Percentiles rank a stretch among this genome's conserved stretches.
These are phyloP conservation scores for Ditula angustiorana DNA, from an alignment of 2,888 invertebrate species.

Conservation along the genomic window DNA sequence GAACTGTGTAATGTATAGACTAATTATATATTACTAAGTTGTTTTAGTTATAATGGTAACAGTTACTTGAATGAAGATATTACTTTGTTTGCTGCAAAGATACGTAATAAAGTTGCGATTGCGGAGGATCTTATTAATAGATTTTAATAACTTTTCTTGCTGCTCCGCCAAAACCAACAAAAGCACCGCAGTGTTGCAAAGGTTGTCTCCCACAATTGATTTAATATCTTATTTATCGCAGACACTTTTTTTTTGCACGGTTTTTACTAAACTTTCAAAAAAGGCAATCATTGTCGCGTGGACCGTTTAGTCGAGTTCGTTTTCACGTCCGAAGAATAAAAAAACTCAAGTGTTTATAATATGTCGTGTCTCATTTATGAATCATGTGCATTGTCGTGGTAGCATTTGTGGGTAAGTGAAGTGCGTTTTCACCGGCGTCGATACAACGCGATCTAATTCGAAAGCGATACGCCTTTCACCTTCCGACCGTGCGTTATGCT, in stretches of 20 bases:
- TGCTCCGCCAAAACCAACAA: too few relatives aligned
- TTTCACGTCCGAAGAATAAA: background rate
- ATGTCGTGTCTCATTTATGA: background rate
- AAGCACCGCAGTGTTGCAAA: too few relatives aligned
- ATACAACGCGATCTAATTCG: slow-evolving; percentile 81
- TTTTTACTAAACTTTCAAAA: background rate
- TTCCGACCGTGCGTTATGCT: slow-evolving; percentile 67
- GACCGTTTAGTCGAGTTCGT: background rate
- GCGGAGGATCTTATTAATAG: too few relatives aligned
- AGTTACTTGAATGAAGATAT: too few relatives aligned
- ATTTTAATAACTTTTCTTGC: too few relatives aligned
- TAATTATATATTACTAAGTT: too few relatives aligned
- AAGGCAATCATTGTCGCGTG: background rate
- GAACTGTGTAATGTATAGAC: too few relatives aligned
- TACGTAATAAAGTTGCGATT: too few relatives aligned
- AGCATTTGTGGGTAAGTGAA: slow-evolving; percentile 46
- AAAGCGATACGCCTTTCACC: slow-evolving; percentile 84
- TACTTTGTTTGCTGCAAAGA: too few relatives aligned
- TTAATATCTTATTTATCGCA: too few relatives aligned
- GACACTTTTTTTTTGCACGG: background rate
- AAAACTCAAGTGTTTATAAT: background rate
- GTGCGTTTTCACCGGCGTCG: slow-evolving; percentile 73
- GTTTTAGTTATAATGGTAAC: too few relatives aligned
- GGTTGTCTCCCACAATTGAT: too few relatives aligned
- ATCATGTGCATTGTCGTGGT: slow-evolving; percentile 17